Base-by-base conservation (phyloP, 1,140 invertebrate genomes). In the Ctenoplectra terminalis region DNA sequence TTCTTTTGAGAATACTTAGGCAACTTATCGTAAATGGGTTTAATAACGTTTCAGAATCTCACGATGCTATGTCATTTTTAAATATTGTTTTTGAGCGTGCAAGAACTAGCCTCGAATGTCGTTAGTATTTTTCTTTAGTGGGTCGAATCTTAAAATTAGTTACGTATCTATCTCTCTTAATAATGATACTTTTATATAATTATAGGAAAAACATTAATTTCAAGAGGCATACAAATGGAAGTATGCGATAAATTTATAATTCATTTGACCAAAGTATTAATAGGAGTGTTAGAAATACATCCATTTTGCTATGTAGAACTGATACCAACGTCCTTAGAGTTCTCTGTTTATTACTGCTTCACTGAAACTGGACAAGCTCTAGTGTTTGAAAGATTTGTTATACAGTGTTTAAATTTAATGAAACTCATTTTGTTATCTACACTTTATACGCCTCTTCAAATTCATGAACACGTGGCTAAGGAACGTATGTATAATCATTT, bases 341-440 rank as follows among this genome's bases (percentile, higher is more conserved):
- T 98, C 89, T 95, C 97, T 34, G 95, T 97, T 63, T 97, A 96
- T 91, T 98, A 98, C 93, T 97, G 97, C 84, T 99, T 99, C 91
- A 98, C 97, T 31, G 95, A 96, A 77, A 94, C 95, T 82, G 97
- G 96, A 52, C 95, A 97, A 93, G 93, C 94, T 85, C 95, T 96
- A 46, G 92, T 96, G 37, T 98, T 98, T 94, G 97, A 98, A 91
- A 94, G 96, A 90, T 98, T 99, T 91, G 96, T 96, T 56, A 98
- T 99, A 83, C 97, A 98, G 81, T 97, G 97, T 87, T 95, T 99
- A 76, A 99, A 98, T 94, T 94, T 99, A 74, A 96, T 99, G 43
- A 99, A 98, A 92, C 95, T 95, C 1, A 97, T 99, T 81, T 94
- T 99, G 83, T 92, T 97, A 70, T 97, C 96, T 92, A 93, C 95